Evolutionary conservation across 1,140 invertebrate genomes (phyloP), one percentile per base, ranked within the genome.

Genomic region (Frieseomelitta varia): DNA sequence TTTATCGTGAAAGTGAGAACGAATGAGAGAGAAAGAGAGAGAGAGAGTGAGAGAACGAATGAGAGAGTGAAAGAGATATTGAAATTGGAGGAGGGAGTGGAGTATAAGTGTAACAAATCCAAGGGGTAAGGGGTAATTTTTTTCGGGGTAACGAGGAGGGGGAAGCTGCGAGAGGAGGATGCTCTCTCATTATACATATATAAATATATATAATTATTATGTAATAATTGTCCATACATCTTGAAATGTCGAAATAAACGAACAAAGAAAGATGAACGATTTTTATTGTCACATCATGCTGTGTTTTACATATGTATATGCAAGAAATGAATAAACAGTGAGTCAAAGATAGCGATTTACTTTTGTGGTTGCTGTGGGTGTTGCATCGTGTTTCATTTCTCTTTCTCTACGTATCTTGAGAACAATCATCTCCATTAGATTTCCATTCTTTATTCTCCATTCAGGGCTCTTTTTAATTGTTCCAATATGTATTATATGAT

Each of bases 161-260:
- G 87, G 89, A 77, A 82, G 79, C 79, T 78, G 73, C 76, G 87
- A 88, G 85, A 91, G 85, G 81, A 90, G 87, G 90, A 91, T 88
- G 87, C 75, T 86, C 78, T 81, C 87, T 87, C 83, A 88, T 93
- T 93, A 94, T 90, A 92, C 92, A 93, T 91, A 91, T 93, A 92
- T 94, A 93, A 94, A 92, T 92, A 93, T 94, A 94, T 94, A 92
- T 93, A 94, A 94, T 94, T 94, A 94, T 94, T 94, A 94, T 94
- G 92, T 94, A 94, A 94, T 94, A 94, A 94, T 94, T 94, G 93
- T 94, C 93, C 93, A 94, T 94, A 94, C 93, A 92, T 94, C 93
- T 93, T 94, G 93, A 93, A 94, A 93, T 94, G 92, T 94, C 93
- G 91, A 91, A 94, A 94, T 94, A 94, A 94, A 94, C 90, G 93